Evolutionary conservation across 30 jellyfish, hydroid and myxozoan genomes (phyloP).

Genomic region (Nemopilema nomurai): DNA sequence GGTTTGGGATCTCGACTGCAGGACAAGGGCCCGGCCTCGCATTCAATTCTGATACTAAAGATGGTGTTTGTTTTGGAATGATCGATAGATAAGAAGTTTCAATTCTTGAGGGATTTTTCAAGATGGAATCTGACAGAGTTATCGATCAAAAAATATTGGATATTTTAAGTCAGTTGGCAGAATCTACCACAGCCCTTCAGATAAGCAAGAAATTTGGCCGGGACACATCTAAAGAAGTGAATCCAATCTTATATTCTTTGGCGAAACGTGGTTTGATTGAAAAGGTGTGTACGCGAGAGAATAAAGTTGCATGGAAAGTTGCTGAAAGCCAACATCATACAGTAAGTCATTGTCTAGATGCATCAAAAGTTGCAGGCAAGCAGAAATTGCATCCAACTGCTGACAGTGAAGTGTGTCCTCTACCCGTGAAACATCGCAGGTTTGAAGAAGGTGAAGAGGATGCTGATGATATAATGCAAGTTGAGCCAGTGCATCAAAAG

Average conservation of each 20-base stretch:
- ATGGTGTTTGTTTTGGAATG: neutral
- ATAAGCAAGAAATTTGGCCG: slow-evolving; percentile 47
- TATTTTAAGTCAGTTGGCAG: neutral
- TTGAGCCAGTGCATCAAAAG: too few relatives aligned
- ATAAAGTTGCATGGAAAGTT: slow-evolving; percentile 29
- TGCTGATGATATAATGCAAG: too few relatives aligned
- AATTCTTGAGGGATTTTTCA: too few relatives aligned
- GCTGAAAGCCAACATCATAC: neutral
- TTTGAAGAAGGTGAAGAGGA: too few relatives aligned
- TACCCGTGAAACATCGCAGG: too few relatives aligned
- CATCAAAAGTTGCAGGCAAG: neutral
- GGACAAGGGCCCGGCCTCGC: neutral
- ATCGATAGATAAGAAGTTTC: neutral
- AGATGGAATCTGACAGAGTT: too few relatives aligned
- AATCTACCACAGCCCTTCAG: slow-evolving; percentile 24
- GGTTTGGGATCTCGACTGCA: neutral
- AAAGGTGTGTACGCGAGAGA: neutral
- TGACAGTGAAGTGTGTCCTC: neutral
- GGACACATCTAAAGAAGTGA: slow-evolving; percentile 44
- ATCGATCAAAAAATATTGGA: slow-evolving; percentile 9
- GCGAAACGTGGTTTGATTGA: slow-evolving; percentile 27
- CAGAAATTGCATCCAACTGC: neutral
- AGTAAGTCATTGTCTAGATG: too few relatives aligned
- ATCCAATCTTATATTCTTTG: slow-evolving; percentile 48
- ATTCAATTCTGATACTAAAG: neutral